Percentiles rank a stretch among this genome's conserved stretches.
These are phyloP conservation scores for Synergus japonicus DNA, from an alignment of 2,888 invertebrate species.

Conservation along the genomic window DNA sequence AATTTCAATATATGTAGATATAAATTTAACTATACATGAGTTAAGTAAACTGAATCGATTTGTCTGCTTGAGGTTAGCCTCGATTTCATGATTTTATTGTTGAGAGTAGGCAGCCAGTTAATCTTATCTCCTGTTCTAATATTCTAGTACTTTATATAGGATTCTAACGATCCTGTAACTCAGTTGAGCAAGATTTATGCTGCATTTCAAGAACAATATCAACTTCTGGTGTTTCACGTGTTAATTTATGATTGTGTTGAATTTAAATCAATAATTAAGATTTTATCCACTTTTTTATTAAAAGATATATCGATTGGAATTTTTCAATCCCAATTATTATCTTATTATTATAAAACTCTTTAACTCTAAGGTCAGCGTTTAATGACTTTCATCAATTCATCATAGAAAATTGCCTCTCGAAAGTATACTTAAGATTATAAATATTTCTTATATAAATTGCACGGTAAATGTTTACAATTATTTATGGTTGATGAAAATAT, in stretches of 20 bases:
- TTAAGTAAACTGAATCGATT: neutral
- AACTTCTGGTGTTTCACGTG: neutral
- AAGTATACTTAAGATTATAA: too few species aligned
- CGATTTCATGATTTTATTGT: neutral
- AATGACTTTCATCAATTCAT: too few species aligned
- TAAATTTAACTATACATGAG: neutral
- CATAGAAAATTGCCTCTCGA: too few species aligned
- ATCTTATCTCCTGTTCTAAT: neutral
- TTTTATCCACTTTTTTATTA: neutral
- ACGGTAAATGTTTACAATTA: too few species aligned
- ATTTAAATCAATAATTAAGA: neutral
- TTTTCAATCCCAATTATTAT: neutral
- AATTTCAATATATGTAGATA: neutral
- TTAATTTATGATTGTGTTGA: neutral
- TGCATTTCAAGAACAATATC: neutral
- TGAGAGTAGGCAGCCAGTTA: neutral
- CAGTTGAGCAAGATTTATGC: slow-evolving; percentile 2
- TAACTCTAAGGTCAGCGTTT: neutral
- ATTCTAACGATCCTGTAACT: neutral
- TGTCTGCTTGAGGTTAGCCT: neutral
- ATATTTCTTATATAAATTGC: too few species aligned
- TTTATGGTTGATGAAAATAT: too few species aligned
- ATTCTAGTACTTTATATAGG: neutral
- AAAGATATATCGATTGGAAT: too few species aligned
- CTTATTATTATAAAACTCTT: neutral